Conservation (phyloP, 2,797 vertebrate species). For the Carduelis carduelis region DNA sequence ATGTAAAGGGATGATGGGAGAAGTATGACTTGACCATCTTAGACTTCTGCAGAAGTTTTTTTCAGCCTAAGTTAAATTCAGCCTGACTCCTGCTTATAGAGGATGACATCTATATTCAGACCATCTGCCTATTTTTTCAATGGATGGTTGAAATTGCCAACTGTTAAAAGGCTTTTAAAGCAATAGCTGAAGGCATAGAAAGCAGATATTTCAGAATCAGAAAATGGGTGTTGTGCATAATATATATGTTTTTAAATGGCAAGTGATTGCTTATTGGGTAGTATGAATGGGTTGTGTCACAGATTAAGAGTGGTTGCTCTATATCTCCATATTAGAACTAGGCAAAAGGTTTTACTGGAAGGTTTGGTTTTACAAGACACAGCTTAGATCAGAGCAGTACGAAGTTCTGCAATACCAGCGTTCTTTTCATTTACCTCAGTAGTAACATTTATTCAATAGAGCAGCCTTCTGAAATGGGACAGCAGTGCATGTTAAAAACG, state of each 20-base stretch:
- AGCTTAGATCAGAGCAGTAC: neutral
- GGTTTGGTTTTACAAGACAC: neutral
- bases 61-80: neutral
- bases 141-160: neutral
- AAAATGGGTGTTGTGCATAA: neutral
- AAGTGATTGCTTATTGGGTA: neutral
- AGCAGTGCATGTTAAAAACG: neutral
- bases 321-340: neutral
- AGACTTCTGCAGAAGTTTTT: neutral
- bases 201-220: neutral
- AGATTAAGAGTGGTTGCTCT: neutral
- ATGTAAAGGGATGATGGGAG: neutral
- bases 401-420: accelerated
- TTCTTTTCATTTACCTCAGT: neutral
- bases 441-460: neutral
- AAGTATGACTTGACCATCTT: neutral
- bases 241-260: neutral
- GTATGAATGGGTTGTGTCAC: neutral
- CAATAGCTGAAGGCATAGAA: neutral
- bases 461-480: neutral
- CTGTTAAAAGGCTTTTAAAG: neutral
- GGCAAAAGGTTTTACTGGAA: neutral
- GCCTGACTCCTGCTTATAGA: neutral
- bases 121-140: neutral
- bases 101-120: neutral